phyloP scores from a whole-genome alignment of 1,140 invertebrate species.

The Sminthurides bifidus region DNA sequence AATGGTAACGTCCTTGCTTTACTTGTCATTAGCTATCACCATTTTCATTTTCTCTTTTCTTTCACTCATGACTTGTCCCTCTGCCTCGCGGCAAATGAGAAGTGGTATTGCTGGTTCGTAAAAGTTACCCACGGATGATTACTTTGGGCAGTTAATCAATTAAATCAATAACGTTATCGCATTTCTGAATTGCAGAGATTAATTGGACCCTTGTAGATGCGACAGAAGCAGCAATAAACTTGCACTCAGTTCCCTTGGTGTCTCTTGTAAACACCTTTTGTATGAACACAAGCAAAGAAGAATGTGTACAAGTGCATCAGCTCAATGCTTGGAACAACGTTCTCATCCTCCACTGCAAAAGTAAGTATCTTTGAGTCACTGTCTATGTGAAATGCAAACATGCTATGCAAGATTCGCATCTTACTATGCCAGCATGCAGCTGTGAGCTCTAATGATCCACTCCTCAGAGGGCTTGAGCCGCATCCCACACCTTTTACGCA shows the following conservation, averaged over 20 bases:
- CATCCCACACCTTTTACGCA: too few relatives aligned
- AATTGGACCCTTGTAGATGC: slow-evolving; percentile 19
- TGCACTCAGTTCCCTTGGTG: slow-evolving; percentile 3
- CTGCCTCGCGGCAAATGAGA: not conserved
- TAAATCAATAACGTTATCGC: not conserved
- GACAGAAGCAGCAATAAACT: slow-evolving; percentile 1
- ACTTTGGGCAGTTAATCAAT: not conserved
- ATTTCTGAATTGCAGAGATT: slow-evolving; percentile 2
- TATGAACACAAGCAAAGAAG: not conserved
- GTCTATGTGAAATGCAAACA: not conserved
- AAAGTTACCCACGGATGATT: not conserved
- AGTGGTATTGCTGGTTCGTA: not conserved
- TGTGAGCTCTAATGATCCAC: not conserved
- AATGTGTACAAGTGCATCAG: slow-evolving; percentile 11
- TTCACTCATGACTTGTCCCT: not conserved
- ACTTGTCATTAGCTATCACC: not conserved
- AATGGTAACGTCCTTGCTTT: not conserved
- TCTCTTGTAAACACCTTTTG: slow-evolving; percentile 1
- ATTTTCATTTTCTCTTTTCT: not conserved
- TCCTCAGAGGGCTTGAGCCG: not conserved
- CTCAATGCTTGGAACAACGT: slow-evolving; percentile 11
- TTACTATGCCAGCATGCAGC: not conserved
- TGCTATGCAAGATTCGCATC: not conserved
- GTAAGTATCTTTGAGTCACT: not conserved
- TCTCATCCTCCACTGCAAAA: slow-evolving; percentile 11